Percentiles rank a stretch among this genome's conserved stretches.
Conservation (phyloP, 2,113 vertebrate genomes). For the Beaufortia kweichowensis region DNA sequence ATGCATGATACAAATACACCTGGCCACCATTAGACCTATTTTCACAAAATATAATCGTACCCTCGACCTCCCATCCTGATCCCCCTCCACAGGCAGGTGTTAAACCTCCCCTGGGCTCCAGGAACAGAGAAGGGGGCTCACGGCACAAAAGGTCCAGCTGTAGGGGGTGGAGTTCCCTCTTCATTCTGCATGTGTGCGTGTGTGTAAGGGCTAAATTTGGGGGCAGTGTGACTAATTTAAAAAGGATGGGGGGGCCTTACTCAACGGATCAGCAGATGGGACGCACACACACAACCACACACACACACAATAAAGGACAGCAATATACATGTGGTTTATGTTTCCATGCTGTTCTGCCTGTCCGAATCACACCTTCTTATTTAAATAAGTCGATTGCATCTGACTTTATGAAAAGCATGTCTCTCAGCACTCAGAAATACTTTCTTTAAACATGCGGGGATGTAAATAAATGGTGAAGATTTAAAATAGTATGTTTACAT, state of each 20-base stretch:
- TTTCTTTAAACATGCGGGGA: background rate
- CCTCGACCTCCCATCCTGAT: conserved; percentile 24
- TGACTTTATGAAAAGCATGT: background rate
- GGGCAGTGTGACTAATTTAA: conserved; percentile 45
- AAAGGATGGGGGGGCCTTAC: conserved; percentile 28
- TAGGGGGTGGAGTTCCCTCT: conserved; percentile 50
- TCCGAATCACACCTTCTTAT: background rate
- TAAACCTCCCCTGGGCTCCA: conserved; percentile 62
- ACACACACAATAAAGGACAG: background rate
- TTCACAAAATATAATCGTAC: conserved; percentile 21
- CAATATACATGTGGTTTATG: conserved; percentile 25
- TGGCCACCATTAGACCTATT: conserved; percentile 39
- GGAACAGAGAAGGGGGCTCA: conserved; percentile 55
- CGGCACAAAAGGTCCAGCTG: conserved; percentile 50
- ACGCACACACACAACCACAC: conserved; percentile 12
- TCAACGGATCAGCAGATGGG: conserved; percentile 51
- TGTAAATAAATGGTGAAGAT: background rate
- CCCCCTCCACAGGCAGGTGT: conserved; percentile 70
- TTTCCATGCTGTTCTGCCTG: background rate
- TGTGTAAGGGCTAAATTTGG: conserved; percentile 24
- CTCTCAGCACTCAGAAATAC: background rate
- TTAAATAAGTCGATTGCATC: background rate
- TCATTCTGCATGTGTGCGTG: conserved; percentile 31
- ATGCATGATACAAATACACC: no score
- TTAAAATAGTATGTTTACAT: no score